These are phyloP conservation scores for Episyrphus balteatus DNA, from an alignment of 1,140 invertebrate genomes.

Conservation along the genomic window DNA sequence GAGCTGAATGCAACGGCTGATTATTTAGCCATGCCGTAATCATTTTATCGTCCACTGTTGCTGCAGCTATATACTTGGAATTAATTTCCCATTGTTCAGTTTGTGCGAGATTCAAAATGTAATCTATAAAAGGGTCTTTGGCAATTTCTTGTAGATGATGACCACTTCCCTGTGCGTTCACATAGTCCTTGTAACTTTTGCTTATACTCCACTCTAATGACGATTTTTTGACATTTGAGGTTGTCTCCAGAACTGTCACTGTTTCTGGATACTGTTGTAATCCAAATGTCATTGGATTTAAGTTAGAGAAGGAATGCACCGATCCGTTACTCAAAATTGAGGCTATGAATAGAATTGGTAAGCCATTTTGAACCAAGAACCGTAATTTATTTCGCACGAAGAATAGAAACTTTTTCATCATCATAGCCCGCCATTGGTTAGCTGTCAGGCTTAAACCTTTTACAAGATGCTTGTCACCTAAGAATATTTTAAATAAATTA, in stretches of 20 bases:
- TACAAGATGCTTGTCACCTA: not conserved
- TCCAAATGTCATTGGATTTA: not conserved
- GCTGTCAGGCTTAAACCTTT: constrained; percentile 34
- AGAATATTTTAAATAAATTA: too few relatives aligned
- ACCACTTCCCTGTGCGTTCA: not conserved
- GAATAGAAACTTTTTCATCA: constrained; percentile 45
- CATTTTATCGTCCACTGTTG: constrained; percentile 26
- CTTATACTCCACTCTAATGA: not conserved
- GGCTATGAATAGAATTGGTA: constrained; percentile 38
- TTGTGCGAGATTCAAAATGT: not conserved
- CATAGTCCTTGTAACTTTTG: not conserved
- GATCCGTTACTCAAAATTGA: not conserved
- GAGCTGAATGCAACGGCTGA: constrained; percentile 53
- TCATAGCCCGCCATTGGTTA: constrained; percentile 47
- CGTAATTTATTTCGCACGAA: constrained; percentile 41
- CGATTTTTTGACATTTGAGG: not conserved
- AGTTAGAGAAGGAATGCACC: not conserved
- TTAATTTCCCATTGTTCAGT: constrained; percentile 5
- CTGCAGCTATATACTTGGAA: constrained; percentile 40
- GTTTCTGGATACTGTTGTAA: not conserved
- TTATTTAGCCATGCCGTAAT: constrained; percentile 48
- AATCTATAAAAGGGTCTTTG: not conserved
- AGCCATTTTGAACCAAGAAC: constrained; percentile 41
- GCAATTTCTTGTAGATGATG: not conserved
- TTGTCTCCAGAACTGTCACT: not conserved